Base-by-base conservation (phyloP, 2,888 invertebrate genomes). In the Pristionchus arcanus region DNA sequence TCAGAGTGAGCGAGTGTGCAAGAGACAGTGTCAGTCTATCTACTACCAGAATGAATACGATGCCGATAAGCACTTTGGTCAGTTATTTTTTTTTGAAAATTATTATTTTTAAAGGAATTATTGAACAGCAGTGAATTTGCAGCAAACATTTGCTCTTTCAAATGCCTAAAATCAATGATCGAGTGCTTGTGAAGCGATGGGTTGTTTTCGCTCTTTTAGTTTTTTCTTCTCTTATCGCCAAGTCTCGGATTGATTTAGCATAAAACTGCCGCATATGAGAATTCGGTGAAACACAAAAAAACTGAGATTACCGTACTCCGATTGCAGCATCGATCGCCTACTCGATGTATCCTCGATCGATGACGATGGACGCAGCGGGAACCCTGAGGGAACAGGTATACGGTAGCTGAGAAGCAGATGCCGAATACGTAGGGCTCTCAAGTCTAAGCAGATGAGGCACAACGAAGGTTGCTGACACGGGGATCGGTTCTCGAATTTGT, bases 281-380 rank as follows among this genome's bases (percentile, higher is more conserved):
- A 42, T 42, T 42, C 11, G 9, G 42, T 49, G 42, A 49, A 49
- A 49, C 19, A 28, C 83, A 83, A 53, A 37, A 2, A 53, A 25
- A 15, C 49, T 25, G 15, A 0, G 25, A 90, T 63, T 90, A 68
- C 49, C 21, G 68, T 90, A 63, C 25, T 15, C 28, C 37, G 9
- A 66, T 91, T 89, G 25, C 55, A 94, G 94, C 94, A 4, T 92
- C 94, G 31, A 91, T 94, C 53, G 94, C 94, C 59, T 94, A 94
- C 86, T 95, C 94, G n/a, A 91, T 94, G 91, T 95, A 93, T 74
- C 94, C 94, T 11, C 92, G 94, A 25, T 92, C 92, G 74, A 94
- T 94, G 94, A 94, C 93, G n/a, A 91, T 94, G 55, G 94, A 94
- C 89, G 94, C 93, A 9, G 93, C 92, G 86, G 94, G 94, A 37